Evolutionary conservation across 2,888 invertebrate species (phyloP).

Genomic region (Drosophila glabriapex): DNA sequence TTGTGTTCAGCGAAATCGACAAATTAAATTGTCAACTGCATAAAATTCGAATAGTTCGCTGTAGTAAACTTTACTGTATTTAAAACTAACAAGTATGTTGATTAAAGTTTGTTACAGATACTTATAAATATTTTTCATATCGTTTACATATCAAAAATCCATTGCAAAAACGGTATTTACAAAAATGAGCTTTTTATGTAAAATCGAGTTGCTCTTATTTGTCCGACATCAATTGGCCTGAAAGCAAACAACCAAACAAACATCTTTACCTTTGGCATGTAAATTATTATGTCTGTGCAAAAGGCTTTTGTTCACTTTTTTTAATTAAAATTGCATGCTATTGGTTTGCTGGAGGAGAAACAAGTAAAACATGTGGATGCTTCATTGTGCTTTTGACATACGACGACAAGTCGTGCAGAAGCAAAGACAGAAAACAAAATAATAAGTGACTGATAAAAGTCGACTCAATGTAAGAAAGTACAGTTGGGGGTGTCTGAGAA

Average conservation of each 20-base stretch:
- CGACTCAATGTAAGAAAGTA: constrained; percentile 15
- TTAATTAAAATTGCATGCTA: constrained; percentile 67
- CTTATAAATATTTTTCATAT: background rate
- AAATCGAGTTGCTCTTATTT: background rate
- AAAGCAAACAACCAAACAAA: constrained; percentile 1
- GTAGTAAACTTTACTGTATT: background rate
- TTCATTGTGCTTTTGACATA: constrained; percentile 54
- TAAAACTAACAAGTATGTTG: background rate
- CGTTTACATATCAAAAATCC: background rate
- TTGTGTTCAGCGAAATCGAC: background rate
- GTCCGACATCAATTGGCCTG: background rate
- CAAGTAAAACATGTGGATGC: background rate
- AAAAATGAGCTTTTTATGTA: background rate
- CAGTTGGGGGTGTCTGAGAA: constrained; percentile 23
- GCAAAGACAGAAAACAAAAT: constrained; percentile 57
- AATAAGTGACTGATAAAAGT: constrained; percentile 65
- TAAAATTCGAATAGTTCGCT: background rate
- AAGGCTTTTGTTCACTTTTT: constrained; percentile 7
- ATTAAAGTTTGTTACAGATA: background rate
- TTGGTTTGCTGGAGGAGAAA: constrained; percentile 31
- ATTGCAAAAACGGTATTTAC: background rate
- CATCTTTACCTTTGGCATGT: constrained; percentile 12
- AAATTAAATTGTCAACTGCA: background rate
- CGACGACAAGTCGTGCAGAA: constrained; percentile 45
- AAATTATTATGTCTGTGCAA: constrained; percentile 5